Evolutionary conservation across 2,797 vertebrate species (phyloP).

Genomic region (Oreochromis mossambicus): DNA sequence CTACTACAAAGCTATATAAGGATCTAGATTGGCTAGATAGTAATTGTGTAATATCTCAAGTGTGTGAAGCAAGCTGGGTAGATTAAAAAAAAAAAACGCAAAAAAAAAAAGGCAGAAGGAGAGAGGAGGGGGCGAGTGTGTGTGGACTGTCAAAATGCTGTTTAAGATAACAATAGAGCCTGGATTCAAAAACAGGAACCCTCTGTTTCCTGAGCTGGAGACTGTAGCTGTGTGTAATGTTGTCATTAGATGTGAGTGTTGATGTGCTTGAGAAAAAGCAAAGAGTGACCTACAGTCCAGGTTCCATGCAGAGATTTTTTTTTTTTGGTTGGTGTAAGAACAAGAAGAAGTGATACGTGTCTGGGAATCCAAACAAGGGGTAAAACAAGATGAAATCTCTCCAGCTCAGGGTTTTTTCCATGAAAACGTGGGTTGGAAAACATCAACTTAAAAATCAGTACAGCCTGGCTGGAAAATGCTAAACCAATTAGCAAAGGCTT

Average conservation of each 20-base stretch:
- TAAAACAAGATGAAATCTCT: not conserved
- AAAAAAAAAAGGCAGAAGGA: not conserved
- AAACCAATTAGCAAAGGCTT: not conserved
- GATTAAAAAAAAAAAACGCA: not conserved
- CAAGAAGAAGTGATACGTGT: not conserved
- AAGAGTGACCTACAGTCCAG: conserved; percentile 33
- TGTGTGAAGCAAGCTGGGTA: not conserved
- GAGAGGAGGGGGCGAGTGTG: not conserved
- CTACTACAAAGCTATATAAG: conserved; percentile 27
- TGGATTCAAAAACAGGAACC: conserved; percentile 77
- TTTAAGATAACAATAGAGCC: conserved; percentile 70
- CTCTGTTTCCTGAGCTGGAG: conserved; percentile 77
- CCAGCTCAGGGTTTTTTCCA: not conserved
- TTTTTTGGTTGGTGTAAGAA: not conserved
- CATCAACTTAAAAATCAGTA: not conserved
- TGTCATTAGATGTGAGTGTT: conserved; percentile 41
- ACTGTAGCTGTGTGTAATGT: conserved; percentile 30
- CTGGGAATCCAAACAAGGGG: not conserved
- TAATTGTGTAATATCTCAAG: conserved; percentile 40
- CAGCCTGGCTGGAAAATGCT: not conserved
- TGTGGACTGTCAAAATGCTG: conserved; percentile 6
- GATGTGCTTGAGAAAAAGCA: conserved; percentile 35
- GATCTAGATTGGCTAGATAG: conserved; percentile 39
- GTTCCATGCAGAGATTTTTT: not conserved
- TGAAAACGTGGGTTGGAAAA: not conserved